Evolutionary conservation across 2,888 invertebrate species (phyloP).

Genomic region (Saturnia pavonia): DNA sequence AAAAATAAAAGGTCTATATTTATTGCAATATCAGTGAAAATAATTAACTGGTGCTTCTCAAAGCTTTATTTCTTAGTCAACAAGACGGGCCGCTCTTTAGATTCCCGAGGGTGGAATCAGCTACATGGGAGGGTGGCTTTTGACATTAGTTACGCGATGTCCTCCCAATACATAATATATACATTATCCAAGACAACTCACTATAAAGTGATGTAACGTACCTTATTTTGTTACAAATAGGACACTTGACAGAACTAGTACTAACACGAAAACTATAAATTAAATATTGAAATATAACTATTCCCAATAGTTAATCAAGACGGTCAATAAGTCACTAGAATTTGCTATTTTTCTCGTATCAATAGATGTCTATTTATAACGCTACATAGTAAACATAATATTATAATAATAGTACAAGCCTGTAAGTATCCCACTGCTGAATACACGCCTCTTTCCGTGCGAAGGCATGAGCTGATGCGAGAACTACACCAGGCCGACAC

Average conservation of each 20-base stretch:
- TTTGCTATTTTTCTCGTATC: too few relatives aligned
- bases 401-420: too few relatives aligned
- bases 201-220: constrained; percentile 40
- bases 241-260: neutral
- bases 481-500: too few relatives aligned
- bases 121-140: constrained; percentile 52
- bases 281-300: neutral
- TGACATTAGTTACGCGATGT: constrained; percentile 47
- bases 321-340: too few relatives aligned
- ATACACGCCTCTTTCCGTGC: too few relatives aligned
- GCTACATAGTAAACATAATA: too few relatives aligned
- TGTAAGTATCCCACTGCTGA: too few relatives aligned
- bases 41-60: constrained; percentile 38
- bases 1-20: neutral
- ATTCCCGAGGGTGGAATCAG: constrained; percentile 58
- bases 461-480: too few relatives aligned
- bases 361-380: too few relatives aligned
- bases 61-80: constrained; percentile 37
- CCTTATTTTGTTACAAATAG: neutral
- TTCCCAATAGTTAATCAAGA: too few relatives aligned
- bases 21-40: constrained; percentile 1
- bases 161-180: constrained; percentile 53
- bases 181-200: constrained; percentile 53
- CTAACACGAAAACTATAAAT: neutral
- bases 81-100: constrained; percentile 35